A percentile compares a stretch with the other conserved stretches of the same genome.
Conservation (phyloP, 2,888 invertebrate genomes). For the Parnassius smintheus region DNA sequence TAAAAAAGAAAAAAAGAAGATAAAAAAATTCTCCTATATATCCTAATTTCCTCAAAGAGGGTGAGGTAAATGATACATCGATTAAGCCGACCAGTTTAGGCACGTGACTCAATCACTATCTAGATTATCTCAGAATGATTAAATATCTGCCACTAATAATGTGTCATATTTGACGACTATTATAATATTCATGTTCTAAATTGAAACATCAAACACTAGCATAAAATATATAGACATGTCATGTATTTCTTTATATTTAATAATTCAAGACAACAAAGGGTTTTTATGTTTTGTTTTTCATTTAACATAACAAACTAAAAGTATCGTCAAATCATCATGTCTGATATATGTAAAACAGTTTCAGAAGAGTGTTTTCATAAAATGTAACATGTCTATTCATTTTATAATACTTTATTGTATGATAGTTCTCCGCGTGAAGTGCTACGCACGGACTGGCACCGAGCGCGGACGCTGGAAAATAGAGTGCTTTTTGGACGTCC, state of each 20-base stretch:
- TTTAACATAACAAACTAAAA: too few relatives aligned
- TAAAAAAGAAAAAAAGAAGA: too few relatives aligned
- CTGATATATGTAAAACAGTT: too few relatives aligned
- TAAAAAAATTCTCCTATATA: too few relatives aligned
- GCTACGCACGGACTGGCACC: slow-evolving; percentile 27
- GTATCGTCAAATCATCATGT: too few relatives aligned
- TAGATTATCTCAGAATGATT: background rate
- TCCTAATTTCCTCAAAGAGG: too few relatives aligned
- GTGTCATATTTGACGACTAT: background rate
- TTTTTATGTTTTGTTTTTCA: too few relatives aligned
- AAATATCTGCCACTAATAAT: slow-evolving; percentile 4
- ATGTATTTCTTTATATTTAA: background rate
- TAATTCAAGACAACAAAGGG: too few relatives aligned
- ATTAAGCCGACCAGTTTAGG: too few relatives aligned
- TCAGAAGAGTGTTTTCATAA: too few relatives aligned
- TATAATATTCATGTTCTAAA: slow-evolving; percentile 10
- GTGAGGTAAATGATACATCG: too few relatives aligned
- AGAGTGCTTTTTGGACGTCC: slow-evolving; percentile 77
- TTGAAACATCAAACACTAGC: background rate
- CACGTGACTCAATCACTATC: too few relatives aligned
- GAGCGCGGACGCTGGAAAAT: slow-evolving; percentile 59
- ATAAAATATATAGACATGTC: slow-evolving; percentile 4
- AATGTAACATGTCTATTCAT: slow-evolving; percentile 7
- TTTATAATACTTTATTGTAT: slow-evolving; percentile 14
- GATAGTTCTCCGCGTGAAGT: slow-evolving; percentile 29